Conservation (phyloP, 1,140 invertebrate species). For the Drosophila melanica region DNA sequence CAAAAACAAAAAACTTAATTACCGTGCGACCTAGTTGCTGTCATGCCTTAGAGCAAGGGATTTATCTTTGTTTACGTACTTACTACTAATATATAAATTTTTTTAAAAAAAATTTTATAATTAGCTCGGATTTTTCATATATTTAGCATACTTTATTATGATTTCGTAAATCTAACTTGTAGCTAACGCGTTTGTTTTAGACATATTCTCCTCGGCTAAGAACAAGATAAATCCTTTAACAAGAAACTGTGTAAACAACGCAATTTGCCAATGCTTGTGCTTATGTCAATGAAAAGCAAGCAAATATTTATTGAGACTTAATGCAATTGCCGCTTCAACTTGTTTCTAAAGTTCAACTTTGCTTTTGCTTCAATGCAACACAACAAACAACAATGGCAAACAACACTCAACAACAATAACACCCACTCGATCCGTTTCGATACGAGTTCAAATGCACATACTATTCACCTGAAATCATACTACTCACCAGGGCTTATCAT, state of each 20-base stretch:
- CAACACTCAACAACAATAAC: conserved; percentile 41
- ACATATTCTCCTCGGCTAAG: conserved; percentile 6
- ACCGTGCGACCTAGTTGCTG: conserved; percentile 52
- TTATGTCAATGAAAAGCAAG: conserved; percentile 40
- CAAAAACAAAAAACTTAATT: conserved; percentile 8
- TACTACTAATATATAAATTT: conserved; percentile 1
- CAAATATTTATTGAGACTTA: conserved; percentile 7
- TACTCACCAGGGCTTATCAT: conserved; percentile 63
- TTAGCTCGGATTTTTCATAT: conserved; percentile 24
- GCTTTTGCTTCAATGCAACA: conserved; percentile 62
- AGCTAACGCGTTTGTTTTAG: conserved; percentile 24
- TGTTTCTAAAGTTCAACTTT: conserved; percentile 37
- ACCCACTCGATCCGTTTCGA: conserved; percentile 55
- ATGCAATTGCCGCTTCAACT: conserved; percentile 29
- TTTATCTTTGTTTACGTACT: conserved; percentile 67
- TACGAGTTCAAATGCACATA: conserved; percentile 49
- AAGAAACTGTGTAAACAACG: conserved; percentile 40
- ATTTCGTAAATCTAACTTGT: conserved; percentile 24
- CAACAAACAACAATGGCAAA: conserved; percentile 17
- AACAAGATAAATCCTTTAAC: conserved; percentile 74
- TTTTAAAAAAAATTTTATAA: conserved; percentile 11
- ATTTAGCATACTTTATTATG: conserved; percentile 33
- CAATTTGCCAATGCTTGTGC: conserved; percentile 46
- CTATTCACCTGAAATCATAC: conserved; percentile 27
- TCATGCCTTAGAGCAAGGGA: conserved; percentile 66